Conservation (phyloP, 2,113 vertebrate genomes). For the Phaetusa simplex region DNA sequence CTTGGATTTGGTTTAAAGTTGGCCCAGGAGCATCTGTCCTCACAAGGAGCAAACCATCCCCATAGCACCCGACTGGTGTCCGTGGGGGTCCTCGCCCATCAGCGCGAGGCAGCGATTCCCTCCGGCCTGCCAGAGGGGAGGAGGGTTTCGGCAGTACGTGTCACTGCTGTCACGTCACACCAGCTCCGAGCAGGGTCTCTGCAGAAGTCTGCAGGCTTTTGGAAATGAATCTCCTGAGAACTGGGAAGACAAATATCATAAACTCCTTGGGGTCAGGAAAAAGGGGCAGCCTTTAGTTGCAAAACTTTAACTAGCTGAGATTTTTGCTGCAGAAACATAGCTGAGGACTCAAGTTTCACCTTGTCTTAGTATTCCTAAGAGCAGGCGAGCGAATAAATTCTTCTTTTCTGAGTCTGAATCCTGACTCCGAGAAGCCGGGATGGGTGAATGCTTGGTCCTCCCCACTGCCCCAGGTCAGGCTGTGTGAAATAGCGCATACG, state of each 20-base stretch:
- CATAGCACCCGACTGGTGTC: neutral
- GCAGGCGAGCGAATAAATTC: neutral
- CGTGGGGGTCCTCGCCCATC: fast-evolving
- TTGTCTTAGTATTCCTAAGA: neutral
- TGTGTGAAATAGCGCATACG: neutral
- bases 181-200: neutral
- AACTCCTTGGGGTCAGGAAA: neutral
- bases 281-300: neutral
- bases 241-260: neutral
- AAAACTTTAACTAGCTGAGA: neutral
- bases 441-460: neutral
- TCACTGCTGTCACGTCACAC: fast-evolving
- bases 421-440: neutral
- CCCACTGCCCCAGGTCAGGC: too few relatives aligned
- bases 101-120: fast-evolving
- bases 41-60: neutral
- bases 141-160: neutral
- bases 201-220: neutral
- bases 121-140: fast-evolving
- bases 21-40: neutral
- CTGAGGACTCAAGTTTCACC: neutral
- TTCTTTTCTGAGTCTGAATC: neutral
- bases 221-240: neutral
- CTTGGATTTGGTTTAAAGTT: neutral
- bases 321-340: neutral